phyloP scores from a whole-genome alignment of 2,888 invertebrate genomes.

The Polia nebulosa region DNA sequence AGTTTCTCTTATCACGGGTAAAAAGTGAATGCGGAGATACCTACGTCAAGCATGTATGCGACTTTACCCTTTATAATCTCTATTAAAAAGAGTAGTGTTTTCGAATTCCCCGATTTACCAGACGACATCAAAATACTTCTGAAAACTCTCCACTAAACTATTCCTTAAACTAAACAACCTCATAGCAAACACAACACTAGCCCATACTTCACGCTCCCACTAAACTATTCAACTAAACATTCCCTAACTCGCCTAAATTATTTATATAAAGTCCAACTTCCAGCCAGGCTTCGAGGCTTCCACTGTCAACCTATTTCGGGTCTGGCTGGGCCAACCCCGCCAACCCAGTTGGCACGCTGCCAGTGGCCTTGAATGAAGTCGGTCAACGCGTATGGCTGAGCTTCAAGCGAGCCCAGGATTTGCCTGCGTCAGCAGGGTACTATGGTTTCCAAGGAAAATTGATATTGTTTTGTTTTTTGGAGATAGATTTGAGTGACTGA shows the following conservation, averaged over 20 bases:
- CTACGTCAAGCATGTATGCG: too few relatives aligned
- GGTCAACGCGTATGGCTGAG: slow-evolving; percentile 63
- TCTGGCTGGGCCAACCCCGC: slow-evolving; percentile 63
- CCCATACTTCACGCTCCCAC: slow-evolving; percentile 19
- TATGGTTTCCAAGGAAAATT: neutral
- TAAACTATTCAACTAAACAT: slow-evolving; percentile 55
- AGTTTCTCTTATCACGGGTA: too few relatives aligned
- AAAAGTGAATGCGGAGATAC: too few relatives aligned
- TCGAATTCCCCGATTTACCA: neutral
- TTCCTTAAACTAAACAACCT: slow-evolving; percentile 1
- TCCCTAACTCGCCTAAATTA: slow-evolving; percentile 60
- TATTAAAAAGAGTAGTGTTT: neutral
- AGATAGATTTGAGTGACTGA: neutral
- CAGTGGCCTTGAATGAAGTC: slow-evolving; percentile 70
- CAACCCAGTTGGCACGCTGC: slow-evolving; percentile 72
- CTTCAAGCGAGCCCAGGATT: slow-evolving; percentile 51
- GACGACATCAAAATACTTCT: neutral
- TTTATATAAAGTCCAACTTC: slow-evolving; percentile 48
- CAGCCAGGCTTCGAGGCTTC: slow-evolving; percentile 32
- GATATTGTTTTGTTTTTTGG: neutral
- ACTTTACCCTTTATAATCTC: neutral
- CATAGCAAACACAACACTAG: neutral
- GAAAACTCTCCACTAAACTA: neutral
- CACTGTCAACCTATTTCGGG: slow-evolving; percentile 66
- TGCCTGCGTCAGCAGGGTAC: slow-evolving; percentile 36